These are phyloP conservation scores for Noctua pronuba DNA, from an alignment of 2,888 invertebrate species.

Conservation along the genomic window DNA sequence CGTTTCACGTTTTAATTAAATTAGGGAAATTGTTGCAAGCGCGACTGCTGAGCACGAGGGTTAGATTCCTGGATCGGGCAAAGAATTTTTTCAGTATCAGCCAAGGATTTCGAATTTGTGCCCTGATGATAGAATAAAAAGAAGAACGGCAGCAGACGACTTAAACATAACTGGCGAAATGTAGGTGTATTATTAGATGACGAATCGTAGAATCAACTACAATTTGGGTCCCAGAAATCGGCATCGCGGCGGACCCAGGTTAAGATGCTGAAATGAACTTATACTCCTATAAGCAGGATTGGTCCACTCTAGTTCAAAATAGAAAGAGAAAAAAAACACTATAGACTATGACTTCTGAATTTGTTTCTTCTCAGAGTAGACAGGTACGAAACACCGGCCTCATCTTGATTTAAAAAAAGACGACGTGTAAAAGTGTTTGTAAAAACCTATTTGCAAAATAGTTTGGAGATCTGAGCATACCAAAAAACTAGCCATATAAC, in stretches of 20 bases:
- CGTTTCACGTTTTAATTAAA: conserved; percentile 37
- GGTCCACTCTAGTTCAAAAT: neutral
- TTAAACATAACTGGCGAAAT: neutral
- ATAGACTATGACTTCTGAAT: neutral
- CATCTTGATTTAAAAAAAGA: neutral
- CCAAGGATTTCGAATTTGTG: neutral
- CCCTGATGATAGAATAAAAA: neutral
- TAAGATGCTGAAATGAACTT: neutral
- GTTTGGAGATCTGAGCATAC: neutral
- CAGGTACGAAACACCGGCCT: neutral
- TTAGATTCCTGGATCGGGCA: neutral
- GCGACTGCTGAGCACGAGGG: neutral
- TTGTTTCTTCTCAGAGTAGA: neutral
- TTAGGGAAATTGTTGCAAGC: neutral
- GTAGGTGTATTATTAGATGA: neutral
- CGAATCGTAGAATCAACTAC: neutral
- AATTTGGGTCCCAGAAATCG: neutral
- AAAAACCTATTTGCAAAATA: neutral
- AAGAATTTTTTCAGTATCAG: neutral
- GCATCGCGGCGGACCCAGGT: neutral
- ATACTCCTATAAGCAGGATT: neutral
- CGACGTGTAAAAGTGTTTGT: neutral
- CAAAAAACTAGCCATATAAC: neutral
- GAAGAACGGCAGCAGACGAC: too few species aligned
- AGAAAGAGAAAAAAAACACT: neutral